Percentiles rank a stretch among this genome's conserved stretches.
Evolutionary conservation across 1,140 invertebrate species (phyloP).

Genomic region (Aphis gossypii): DNA sequence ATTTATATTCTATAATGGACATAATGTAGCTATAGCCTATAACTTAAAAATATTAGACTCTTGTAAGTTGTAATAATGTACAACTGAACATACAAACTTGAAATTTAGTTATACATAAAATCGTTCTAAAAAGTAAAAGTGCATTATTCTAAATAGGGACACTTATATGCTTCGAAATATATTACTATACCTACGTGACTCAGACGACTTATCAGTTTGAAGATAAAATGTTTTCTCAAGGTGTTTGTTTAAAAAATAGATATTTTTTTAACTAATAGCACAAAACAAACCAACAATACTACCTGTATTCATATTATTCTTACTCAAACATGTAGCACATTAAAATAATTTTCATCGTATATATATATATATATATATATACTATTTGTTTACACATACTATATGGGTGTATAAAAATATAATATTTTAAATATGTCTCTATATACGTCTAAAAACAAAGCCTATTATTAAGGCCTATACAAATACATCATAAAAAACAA

Average conservation of each 20-base stretch:
- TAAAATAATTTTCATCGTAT: neutral
- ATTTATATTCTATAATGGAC: neutral
- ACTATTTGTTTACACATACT: neutral
- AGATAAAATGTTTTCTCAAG: constrained; percentile 16
- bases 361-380: neutral
- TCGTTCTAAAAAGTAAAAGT: neutral
- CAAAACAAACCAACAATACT: neutral
- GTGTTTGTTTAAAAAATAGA: constrained; percentile 20
- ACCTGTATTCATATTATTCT: neutral
- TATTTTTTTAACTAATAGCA: constrained; percentile 31
- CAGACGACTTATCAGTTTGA: neutral
- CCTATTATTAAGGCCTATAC: too few species aligned
- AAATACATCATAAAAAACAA: too few species aligned
- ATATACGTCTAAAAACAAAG: too few species aligned
- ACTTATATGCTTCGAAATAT: neutral
- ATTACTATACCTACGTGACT: neutral
- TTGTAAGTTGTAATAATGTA: neutral
- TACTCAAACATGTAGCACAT: neutral
- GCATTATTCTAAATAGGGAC: neutral
- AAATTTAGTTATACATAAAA: neutral
- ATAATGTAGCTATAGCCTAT: neutral
- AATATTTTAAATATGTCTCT: neutral
- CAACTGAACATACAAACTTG: neutral
- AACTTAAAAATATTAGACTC: too few species aligned
- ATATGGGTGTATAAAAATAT: neutral